Evolutionary conservation across 2,888 invertebrate species (phyloP).

Genomic region (Xanthia icteritia): DNA sequence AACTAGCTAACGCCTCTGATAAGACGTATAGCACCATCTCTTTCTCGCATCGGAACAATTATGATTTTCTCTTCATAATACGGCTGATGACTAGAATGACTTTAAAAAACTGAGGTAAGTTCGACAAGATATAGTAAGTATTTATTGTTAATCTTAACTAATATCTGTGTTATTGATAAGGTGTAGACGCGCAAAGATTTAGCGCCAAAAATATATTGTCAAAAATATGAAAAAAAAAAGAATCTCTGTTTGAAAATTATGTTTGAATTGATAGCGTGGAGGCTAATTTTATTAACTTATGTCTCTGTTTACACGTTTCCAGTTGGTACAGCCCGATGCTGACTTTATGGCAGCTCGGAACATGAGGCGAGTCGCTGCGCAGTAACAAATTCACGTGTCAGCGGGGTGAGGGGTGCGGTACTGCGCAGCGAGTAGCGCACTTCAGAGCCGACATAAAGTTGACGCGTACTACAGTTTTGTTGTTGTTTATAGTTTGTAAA

Average conservation of each 20-base stretch:
- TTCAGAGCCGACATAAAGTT: slow-evolving; percentile 2
- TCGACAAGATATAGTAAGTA: background rate
- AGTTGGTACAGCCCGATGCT: background rate
- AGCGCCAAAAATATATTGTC: slow-evolving; percentile 18
- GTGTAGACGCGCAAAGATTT: slow-evolving; percentile 30
- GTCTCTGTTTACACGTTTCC: slow-evolving; percentile 2
- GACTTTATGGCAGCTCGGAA: background rate
- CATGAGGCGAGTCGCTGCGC: background rate
- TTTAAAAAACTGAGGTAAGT: slow-evolving; percentile 16
- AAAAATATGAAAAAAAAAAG: slow-evolving; percentile 13
- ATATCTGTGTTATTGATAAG: slow-evolving; percentile 34
- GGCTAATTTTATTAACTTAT: slow-evolving; percentile 22
- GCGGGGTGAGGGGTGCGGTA: background rate
- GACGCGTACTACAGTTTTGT: no score
- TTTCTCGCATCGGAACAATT: background rate
- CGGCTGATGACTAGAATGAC: background rate
- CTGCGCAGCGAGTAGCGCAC: background rate
- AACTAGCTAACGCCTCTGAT: background rate
- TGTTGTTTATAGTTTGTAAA: background rate
- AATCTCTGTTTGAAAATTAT: slow-evolving; percentile 48
- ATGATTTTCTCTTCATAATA: background rate
- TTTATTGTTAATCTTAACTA: slow-evolving; percentile 29
- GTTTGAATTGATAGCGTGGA: slow-evolving; percentile 26
- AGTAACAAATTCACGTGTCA: background rate
- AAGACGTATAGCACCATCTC: background rate